phyloP scores from a whole-genome alignment of 37 sponge, comb jelly and placozoan species.

The Spongia lamella region DNA sequence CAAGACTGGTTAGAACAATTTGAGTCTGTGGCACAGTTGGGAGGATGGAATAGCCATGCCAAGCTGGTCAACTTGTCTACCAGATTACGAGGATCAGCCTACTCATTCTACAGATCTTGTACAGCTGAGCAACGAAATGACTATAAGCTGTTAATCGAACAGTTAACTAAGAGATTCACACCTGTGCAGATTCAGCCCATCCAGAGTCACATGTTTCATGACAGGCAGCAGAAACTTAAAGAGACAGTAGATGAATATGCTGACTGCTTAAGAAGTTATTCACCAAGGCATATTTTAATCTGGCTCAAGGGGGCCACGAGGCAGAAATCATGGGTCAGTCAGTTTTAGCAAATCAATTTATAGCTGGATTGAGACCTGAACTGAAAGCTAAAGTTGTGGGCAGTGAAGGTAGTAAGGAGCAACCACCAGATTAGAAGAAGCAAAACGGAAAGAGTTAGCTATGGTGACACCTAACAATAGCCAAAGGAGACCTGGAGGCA shows the following conservation, averaged over 20 bases:
- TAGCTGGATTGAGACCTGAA: conserved; percentile 37
- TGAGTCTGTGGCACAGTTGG: conserved; percentile 36
- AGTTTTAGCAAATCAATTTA: conserved; percentile 48
- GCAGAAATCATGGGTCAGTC: conserved; percentile 42
- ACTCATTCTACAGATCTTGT: conserved; percentile 59
- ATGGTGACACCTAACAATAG: background rate
- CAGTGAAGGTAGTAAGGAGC: conserved; percentile 37
- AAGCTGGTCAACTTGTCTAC: conserved; percentile 46
- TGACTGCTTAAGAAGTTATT: too few species aligned
- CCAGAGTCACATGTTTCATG: conserved; percentile 46
- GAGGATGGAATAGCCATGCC: conserved; percentile 28
- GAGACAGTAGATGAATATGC: conserved; percentile 52
- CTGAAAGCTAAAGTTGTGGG: conserved; percentile 33
- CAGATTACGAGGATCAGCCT: conserved; percentile 29
- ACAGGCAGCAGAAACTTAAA: conserved; percentile 18
- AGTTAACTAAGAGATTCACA: conserved; percentile 30
- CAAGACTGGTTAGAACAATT: conserved; percentile 56
- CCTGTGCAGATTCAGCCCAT: too few species aligned
- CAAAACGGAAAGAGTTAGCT: conserved; percentile 27
- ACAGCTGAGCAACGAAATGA: conserved; percentile 13
- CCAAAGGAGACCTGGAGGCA: too few species aligned
- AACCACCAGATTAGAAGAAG: conserved; percentile 53
- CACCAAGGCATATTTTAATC: too few species aligned
- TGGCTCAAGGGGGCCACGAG: background rate
- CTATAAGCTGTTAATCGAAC: conserved; percentile 33